Evolutionary conservation across 2,888 invertebrate genomes (phyloP).

Genomic region (Scaptomyza polygonia): DNA sequence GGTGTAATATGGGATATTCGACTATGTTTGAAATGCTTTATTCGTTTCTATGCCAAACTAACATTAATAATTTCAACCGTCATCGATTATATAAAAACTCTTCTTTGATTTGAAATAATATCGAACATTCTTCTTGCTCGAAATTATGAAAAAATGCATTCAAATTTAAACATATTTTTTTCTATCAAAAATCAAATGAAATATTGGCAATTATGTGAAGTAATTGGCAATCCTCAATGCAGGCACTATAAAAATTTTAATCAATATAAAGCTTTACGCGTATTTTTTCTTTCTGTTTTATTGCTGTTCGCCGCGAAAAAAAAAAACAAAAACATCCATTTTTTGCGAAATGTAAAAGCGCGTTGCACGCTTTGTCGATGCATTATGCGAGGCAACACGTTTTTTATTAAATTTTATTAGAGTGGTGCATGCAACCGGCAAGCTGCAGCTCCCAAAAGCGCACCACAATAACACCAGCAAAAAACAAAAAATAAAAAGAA

Average conservation of each 20-base stretch:
- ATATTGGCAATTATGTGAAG: neutral
- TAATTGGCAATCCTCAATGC: conserved; percentile 17
- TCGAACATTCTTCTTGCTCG: neutral
- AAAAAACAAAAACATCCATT: neutral
- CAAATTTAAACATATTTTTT: neutral
- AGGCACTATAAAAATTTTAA: conserved; percentile 18
- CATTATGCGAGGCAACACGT: conserved; percentile 75
- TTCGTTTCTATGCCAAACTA: neutral
- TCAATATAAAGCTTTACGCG: conserved; percentile 42
- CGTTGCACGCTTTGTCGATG: conserved; percentile 52
- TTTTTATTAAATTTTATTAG: conserved; percentile 79
- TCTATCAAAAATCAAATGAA: neutral
- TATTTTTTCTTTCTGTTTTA: conserved; percentile 1
- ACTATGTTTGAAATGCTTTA: neutral
- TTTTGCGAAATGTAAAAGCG: conserved; percentile 28
- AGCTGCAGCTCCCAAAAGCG: conserved; percentile 43
- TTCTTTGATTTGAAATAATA: too few species aligned
- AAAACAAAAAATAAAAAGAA: neutral
- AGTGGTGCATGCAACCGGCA: conserved; percentile 63
- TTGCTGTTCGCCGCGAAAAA: neutral
- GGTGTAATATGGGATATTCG: too few species aligned
- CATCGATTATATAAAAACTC: too few species aligned
- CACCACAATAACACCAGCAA: conserved; percentile 33
- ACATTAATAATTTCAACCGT: neutral
- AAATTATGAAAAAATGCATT: neutral